Evolutionary conservation across 2,113 vertebrate species (phyloP), one percentile per base, ranked within the genome.

Genomic region (Morone saxatilis): DNA sequence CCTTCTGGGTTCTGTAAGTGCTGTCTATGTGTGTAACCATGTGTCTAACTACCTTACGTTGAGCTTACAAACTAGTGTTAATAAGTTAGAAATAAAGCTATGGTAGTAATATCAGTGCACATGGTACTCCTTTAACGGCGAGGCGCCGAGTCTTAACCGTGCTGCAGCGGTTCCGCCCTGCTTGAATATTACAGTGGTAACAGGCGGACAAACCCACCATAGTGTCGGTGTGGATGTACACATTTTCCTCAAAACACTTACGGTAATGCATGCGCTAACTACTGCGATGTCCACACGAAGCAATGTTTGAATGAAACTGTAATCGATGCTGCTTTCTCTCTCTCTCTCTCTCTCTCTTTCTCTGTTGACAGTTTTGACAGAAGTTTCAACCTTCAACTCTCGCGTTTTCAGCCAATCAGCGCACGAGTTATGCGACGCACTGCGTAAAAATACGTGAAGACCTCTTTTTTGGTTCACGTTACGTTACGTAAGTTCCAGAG

Each of bases 401-500:
- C 38, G 36, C 50, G 0, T 1, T 61, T 1, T 83, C n/a, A 87
- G 62, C 92, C 91, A 93, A 94, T 91, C 88, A 86, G 45, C 9
- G 31, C 53, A 3, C n/a, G 13, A 7, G 0, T 17, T 48, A 31
- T n/a, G 16, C 6, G 0, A 2, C 25, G 22, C 17, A 6, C 36
- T 48, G 43, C 90, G 89, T 78, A 1, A 1, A 4, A 1, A 4
- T 1, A 78, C 88, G 63, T 76, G 56, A 75, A 56, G 71, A 56
- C 1, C 0, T 57, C 0, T 66, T 14, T 3, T 3, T 7, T 13
- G 5, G 22, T 25, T 25, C 25, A 25, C 25, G 53, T 53, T 53
- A 75, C 82, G 45, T 73, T 71, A 89, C 91, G 93, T 89, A 66
- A 81, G n/a, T 68, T 91, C 86, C 77, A 54, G 31, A 51, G 51